Base-by-base conservation (phyloP, 1,140 invertebrate genomes). In the Philotrypesis tridentata region DNA sequence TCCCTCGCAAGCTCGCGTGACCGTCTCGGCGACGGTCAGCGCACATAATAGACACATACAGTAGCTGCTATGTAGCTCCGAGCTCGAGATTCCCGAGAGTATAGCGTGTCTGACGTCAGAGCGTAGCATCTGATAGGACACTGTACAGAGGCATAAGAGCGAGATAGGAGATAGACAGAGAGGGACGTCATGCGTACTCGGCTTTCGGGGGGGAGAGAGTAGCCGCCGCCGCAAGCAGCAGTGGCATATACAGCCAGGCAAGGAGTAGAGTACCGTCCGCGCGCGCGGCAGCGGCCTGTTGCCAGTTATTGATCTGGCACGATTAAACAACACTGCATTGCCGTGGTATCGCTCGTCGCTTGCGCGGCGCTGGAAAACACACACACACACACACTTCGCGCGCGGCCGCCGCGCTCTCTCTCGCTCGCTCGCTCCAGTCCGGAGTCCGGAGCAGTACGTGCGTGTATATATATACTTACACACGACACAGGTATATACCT, bases 291-390 rank as follows among this genome's bases (percentile, higher is more conserved):
- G 31, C 67, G 31, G 29, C 90, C 89, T 91, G 90, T 91, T 91
- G 90, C 90, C 89, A 91, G 90, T 91, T 91, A 91, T 91, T 91
- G 90, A 91, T 91, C 89, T 90, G 86, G 86, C 87, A 90, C 90
- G 90, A 89, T 91, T 89, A 89, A 89, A 90, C 90, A 91, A 90
- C 90, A 90, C 90, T 89, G 90, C 90, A 91, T 91, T 91, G 90
- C 90, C 87, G 90, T 91, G 67, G 29, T 37, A 37, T 37, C 31
- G 67, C 87, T n/a, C 48, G 48, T 55, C 43, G 48, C 48, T 55
- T 55, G 48, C 48, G 48, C 48, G 48, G 48, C 48, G 48, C 17
- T 55, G 48, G 21, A 55, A 55, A 55, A 55, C 48, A 89, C 89
- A 90, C 89, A 90, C 85, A 86, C 87, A 1, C 40, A 37, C 8